Conservation (phyloP, 2,113 vertebrate species). For the Narcine bancroftii region DNA sequence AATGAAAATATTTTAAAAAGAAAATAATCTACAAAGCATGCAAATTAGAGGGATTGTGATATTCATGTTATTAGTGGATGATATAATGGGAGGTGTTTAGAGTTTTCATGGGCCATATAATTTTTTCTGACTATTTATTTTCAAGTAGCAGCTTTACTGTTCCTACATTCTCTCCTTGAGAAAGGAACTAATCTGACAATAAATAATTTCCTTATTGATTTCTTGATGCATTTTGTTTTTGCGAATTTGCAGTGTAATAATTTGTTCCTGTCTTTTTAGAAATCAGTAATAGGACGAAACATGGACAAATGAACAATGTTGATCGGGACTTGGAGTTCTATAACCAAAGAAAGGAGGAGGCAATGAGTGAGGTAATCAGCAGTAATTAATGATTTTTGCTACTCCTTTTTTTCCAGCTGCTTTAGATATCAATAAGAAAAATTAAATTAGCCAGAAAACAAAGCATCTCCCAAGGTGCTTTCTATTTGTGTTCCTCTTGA, state of each 20-base stretch:
- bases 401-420: not conserved
- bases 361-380: constrained; percentile 7
- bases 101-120: not conserved
- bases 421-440: not conserved
- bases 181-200: not conserved
- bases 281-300: constrained; percentile 13
- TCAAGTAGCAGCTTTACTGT: not conserved
- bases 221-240: not conserved
- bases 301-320: not conserved
- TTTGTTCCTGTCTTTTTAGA: not conserved
- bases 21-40: not conserved
- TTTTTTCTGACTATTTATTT: not conserved
- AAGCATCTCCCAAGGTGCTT: not conserved
- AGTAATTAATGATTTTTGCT: not conserved
- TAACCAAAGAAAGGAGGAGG: constrained; percentile 30
- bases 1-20: too few relatives aligned
- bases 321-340: constrained; percentile 21
- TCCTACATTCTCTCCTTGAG: not conserved
- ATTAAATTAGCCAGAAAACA: not conserved
- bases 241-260: not conserved
- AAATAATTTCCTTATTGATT: not conserved
- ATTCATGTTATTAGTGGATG: not conserved
- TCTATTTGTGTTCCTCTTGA: not conserved
- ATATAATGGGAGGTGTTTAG: not conserved
- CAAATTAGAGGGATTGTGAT: not conserved